phyloP scores from a whole-genome alignment of 2,113 vertebrate genomes.

The Amphiprion percula region DNA sequence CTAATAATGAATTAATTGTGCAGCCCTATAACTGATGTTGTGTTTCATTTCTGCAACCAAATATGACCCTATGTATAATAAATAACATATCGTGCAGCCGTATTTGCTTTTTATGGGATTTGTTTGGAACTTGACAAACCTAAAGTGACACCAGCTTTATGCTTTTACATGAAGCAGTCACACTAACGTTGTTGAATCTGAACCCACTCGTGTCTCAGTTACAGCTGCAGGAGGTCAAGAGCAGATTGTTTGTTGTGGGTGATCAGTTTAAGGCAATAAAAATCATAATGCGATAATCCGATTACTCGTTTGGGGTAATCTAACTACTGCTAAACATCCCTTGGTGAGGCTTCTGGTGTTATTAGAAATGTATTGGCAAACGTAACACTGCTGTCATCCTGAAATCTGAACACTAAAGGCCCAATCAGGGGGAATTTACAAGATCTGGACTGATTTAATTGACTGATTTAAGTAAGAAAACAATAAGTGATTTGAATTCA shows the following conservation, averaged over 20 bases:
- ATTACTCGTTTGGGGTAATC: constrained; percentile 15
- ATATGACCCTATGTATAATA: no score
- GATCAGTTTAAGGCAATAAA: constrained; percentile 37
- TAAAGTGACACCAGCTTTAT: no score
- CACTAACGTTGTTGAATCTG: no score
- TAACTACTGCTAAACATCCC: neutral
- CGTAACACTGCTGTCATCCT: neutral
- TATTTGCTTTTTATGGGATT: no score
- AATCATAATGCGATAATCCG: constrained; percentile 8
- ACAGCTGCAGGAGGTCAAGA: neutral
- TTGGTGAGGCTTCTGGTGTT: neutral
- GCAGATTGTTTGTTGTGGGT: neutral
- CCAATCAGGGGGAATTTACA: constrained; percentile 4
- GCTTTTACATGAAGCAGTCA: no score
- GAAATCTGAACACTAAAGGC: neutral
- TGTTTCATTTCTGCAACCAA: no score
- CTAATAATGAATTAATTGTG: no score
- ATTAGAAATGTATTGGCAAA: neutral
- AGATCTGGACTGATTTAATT: neutral
- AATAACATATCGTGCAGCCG: no score
- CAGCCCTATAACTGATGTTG: no score
- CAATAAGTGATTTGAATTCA: neutral
- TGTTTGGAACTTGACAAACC: no score
- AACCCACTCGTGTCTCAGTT: neutral
- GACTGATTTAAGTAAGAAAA: neutral